phyloP scores from a whole-genome alignment of 2,113 vertebrate species.

The Chaetura pelagica region DNA sequence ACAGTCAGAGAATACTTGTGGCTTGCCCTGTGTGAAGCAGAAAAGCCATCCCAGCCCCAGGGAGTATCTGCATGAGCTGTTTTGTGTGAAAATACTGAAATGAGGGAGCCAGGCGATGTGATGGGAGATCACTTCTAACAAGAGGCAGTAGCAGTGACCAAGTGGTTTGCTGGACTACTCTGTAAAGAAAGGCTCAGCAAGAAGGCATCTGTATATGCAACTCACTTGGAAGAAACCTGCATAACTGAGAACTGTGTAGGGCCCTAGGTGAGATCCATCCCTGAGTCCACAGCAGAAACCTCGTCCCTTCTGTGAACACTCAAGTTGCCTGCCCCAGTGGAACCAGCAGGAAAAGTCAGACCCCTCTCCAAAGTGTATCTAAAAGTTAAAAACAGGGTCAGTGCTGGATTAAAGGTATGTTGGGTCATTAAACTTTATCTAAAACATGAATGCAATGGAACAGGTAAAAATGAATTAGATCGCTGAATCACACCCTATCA shows the following conservation, averaged over 20 bases:
- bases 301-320: background rate
- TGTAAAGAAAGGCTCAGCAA: background rate
- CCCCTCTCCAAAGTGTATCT: background rate
- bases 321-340: background rate
- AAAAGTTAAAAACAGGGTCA: background rate
- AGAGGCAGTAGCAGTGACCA: background rate
- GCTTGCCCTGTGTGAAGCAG: background rate
- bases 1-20: background rate
- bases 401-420: background rate
- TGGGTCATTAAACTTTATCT: background rate
- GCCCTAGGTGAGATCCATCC: background rate
- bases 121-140: background rate
- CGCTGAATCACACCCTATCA: background rate
- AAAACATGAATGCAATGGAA: background rate
- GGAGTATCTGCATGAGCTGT: background rate
- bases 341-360: background rate
- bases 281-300: background rate
- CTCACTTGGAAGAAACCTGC: background rate
- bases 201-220: background rate
- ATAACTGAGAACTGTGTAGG: background rate
- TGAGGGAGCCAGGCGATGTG: background rate
- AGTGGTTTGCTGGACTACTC: background rate
- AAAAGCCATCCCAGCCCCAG: background rate
- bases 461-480: background rate
- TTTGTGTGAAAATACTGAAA: background rate